Evolutionary conservation across 1,140 invertebrate species (phyloP).

Genomic region (Agrypnia vestita): DNA sequence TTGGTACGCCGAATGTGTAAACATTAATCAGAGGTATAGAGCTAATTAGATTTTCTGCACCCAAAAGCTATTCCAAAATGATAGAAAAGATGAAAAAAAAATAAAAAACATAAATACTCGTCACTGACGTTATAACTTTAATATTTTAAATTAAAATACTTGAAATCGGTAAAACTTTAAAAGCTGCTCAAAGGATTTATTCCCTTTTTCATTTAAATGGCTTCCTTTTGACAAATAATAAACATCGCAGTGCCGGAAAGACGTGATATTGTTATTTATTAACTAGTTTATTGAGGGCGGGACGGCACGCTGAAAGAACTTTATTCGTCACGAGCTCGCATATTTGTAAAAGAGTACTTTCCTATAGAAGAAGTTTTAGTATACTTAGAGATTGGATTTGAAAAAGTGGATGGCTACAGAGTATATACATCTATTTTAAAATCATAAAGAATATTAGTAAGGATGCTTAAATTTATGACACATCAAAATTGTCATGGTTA

Average conservation of each 20-base stretch:
- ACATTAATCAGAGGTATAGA: conserved; percentile 15
- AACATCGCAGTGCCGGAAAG: not conserved
- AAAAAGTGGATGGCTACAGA: no score
- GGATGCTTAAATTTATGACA: no score
- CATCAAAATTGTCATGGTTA: no score
- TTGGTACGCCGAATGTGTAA: not conserved
- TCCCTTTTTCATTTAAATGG: conserved; percentile 30
- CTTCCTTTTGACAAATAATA: conserved; percentile 21
- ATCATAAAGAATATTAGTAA: no score
- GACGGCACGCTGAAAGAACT: conserved; percentile 4
- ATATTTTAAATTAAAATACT: not conserved
- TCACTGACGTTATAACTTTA: not conserved
- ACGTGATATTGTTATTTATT: conserved; percentile 35
- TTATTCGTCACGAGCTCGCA: conserved; percentile 27
- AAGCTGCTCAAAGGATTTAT: conserved; percentile 37
- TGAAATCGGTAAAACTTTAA: conserved; percentile 6
- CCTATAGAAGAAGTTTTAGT: conserved; percentile 1
- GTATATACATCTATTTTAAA: no score
- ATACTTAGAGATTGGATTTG: conserved; percentile 17
- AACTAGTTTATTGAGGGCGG: conserved; percentile 36
- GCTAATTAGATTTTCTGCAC: conserved; percentile 8
- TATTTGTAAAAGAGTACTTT: conserved; percentile 33
- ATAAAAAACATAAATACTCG: not conserved
- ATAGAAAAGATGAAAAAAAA: not conserved
- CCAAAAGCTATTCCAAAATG: not conserved